These are phyloP conservation scores for Drosophila mercatorum DNA, from an alignment of 2,888 invertebrate genomes.

Conservation along the genomic window DNA sequence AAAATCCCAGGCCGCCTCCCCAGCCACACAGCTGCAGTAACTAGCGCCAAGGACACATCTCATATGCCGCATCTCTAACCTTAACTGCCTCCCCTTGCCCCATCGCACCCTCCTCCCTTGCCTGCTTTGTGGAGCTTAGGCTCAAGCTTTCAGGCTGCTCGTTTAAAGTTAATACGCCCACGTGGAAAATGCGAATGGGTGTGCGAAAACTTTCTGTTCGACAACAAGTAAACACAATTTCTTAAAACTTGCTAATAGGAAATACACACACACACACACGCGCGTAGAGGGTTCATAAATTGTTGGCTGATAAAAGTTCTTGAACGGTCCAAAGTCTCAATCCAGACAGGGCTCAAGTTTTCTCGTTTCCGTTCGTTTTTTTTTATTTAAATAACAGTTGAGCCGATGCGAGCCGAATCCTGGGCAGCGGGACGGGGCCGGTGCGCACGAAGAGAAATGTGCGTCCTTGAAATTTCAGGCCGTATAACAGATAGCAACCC, in stretches of 20 bases:
- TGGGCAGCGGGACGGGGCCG: conserved; percentile 6
- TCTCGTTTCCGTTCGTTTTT: conserved; percentile 2
- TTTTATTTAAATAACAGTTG: conserved; percentile 55
- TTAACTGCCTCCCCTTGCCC: neutral
- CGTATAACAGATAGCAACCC: conserved; percentile 60
- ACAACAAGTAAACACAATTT: conserved; percentile 56
- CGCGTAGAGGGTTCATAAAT: conserved; percentile 39
- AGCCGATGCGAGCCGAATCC: conserved; percentile 30
- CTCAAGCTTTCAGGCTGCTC: conserved; percentile 46
- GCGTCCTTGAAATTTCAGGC: conserved; percentile 72
- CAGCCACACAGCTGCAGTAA: conserved; percentile 30
- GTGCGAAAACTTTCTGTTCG: conserved; percentile 49
- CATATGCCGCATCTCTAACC: conserved; percentile 42
- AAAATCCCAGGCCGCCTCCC: conserved; percentile 67
- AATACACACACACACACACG: conserved; percentile 27
- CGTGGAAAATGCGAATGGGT: conserved; percentile 33
- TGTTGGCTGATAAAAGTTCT: conserved; percentile 47
- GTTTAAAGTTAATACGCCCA: conserved; percentile 65
- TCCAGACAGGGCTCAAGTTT: conserved; percentile 53
- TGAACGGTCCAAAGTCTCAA: conserved; percentile 42
- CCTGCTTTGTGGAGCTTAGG: conserved; percentile 33
- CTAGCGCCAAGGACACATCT: conserved; percentile 71
- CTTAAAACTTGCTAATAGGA: conserved; percentile 52
- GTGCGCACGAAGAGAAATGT: conserved; percentile 70
- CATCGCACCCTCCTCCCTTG: neutral